A percentile compares a stretch with the other conserved stretches of the same genome.
phyloP scores from a whole-genome alignment of 2,113 vertebrate genomes.

The Dendrocopos noguchii region DNA sequence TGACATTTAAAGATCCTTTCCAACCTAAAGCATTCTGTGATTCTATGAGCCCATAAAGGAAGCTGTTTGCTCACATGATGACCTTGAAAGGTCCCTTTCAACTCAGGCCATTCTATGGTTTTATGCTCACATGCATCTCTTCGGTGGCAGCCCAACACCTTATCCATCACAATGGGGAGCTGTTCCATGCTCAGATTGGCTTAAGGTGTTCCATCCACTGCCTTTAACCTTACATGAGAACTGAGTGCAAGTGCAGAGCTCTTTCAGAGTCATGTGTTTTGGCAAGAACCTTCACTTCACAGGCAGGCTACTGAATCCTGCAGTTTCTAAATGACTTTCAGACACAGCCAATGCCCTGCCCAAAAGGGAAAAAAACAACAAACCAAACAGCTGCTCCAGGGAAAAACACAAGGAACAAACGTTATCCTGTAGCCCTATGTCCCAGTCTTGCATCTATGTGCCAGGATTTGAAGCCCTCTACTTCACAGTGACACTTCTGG shows the following conservation, averaged over 20 bases:
- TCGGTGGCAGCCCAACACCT: rapidly evolving
- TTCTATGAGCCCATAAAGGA: too few species aligned
- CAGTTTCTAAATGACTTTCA: neutral
- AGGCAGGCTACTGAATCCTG: neutral
- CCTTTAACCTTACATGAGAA: neutral
- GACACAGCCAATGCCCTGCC: neutral
- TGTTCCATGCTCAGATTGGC: neutral
- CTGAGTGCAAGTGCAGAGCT: neutral
- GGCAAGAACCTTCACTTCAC: neutral
- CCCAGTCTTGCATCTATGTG: neutral
- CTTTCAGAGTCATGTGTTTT: neutral
- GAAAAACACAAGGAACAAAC: neutral
- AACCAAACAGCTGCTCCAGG: neutral
- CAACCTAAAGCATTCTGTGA: too few species aligned
- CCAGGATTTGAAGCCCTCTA: neutral
- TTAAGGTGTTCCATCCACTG: neutral
- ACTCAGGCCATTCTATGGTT: too few species aligned
- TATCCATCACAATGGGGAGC: neutral
- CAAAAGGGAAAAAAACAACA: neutral
- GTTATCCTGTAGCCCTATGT: neutral
- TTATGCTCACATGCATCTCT: rapidly evolving
- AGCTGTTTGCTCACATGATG: rapidly evolving
- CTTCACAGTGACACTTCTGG: neutral
- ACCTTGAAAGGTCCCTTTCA: too few species aligned
- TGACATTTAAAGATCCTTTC: too few species aligned